Conservation (phyloP, 2,888 invertebrate species). For the Leuctra nigra region DNA sequence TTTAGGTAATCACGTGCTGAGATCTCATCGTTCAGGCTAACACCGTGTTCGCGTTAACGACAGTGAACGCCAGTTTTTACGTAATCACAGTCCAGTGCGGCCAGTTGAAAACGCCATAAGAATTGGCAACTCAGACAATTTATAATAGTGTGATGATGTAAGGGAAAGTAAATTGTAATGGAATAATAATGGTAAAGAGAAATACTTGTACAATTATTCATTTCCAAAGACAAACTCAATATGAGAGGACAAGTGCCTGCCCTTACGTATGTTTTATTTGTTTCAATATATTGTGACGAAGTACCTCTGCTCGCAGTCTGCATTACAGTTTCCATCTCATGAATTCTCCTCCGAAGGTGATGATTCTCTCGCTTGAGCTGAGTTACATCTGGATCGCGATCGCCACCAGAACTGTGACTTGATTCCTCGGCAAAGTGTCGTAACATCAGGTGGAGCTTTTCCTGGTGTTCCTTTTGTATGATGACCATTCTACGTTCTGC, state of each 20-base stretch:
- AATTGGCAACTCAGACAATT: no score
- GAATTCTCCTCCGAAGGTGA: conserved; percentile 36
- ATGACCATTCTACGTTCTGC: conserved; percentile 53
- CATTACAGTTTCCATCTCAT: conserved; percentile 38
- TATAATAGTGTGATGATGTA: no score
- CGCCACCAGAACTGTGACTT: conserved; percentile 37
- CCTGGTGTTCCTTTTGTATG: conserved; percentile 57
- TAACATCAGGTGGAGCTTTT: conserved; percentile 54
- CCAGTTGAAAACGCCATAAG: no score
- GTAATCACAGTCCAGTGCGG: no score
- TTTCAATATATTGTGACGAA: background rate
- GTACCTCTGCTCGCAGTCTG: conserved; percentile 29
- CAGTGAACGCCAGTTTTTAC: no score
- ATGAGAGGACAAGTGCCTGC: background rate
- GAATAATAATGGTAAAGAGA: no score
- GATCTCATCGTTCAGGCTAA: no score
- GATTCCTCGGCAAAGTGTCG: conserved; percentile 53
- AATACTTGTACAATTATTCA: background rate
- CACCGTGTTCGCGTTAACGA: no score
- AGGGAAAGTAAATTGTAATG: no score
- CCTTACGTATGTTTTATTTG: background rate
- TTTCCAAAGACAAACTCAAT: background rate
- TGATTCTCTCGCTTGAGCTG: conserved; percentile 37
- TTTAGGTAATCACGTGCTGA: no score
- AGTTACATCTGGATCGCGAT: conserved; percentile 18